Evolutionary conservation across 2,888 invertebrate genomes (phyloP).

Genomic region (Rhyacophila evoluta): DNA sequence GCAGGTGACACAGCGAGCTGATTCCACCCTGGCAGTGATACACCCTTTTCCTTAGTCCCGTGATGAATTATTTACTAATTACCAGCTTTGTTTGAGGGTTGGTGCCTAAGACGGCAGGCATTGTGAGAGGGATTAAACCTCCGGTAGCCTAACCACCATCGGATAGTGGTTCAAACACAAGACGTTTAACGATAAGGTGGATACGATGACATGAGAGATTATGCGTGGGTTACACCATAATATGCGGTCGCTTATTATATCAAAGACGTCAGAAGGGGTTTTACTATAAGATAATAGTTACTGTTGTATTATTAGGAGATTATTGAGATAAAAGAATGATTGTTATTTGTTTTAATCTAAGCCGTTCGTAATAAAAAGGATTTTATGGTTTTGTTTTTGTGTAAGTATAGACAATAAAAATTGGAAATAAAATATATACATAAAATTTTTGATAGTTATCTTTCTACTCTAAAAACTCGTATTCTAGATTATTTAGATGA

Average conservation of each 20-base stretch:
- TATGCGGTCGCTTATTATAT: slow-evolving; percentile 17
- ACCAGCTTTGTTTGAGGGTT: slow-evolving; percentile 50
- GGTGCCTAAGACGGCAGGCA: slow-evolving; percentile 36
- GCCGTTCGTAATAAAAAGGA: neutral
- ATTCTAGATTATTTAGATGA: too few species aligned
- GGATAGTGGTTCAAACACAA: slow-evolving; percentile 49
- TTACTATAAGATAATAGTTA: neutral
- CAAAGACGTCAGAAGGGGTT: slow-evolving; percentile 10
- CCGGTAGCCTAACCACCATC: slow-evolving; percentile 41
- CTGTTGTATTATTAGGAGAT: neutral
- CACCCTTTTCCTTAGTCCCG: slow-evolving; percentile 43
- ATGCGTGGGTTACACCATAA: neutral
- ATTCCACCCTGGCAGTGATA: slow-evolving; percentile 22
- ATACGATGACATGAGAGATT: slow-evolving; percentile 49
- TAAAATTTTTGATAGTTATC: too few species aligned
- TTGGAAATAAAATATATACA: too few species aligned
- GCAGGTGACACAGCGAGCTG: neutral
- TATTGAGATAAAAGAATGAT: neutral
- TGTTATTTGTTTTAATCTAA: neutral
- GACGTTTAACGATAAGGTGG: slow-evolving; percentile 45
- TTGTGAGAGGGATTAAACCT: slow-evolving; percentile 38
- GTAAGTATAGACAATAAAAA: too few species aligned
- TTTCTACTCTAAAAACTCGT: too few species aligned
- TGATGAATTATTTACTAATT: slow-evolving; percentile 56
- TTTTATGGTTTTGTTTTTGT: neutral